These are phyloP conservation scores for Suncus etruscus DNA, from an alignment of 2,113 vertebrate species.

Conservation along the genomic window DNA sequence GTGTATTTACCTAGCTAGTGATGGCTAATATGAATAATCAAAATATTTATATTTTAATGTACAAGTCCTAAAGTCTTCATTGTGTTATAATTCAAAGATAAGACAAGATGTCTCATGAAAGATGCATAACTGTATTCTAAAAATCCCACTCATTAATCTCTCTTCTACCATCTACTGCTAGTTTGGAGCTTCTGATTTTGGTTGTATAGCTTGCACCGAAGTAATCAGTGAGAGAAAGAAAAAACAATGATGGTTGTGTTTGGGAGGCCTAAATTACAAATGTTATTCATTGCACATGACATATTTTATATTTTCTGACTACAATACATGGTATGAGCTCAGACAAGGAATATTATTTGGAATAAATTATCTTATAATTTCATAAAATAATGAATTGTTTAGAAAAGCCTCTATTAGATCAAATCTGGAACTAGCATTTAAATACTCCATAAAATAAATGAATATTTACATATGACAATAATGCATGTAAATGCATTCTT, in stretches of 20 bases:
- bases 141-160: neutral
- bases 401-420: neutral
- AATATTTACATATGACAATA: conserved; percentile 10
- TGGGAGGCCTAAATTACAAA: neutral
- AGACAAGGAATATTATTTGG: conserved; percentile 50
- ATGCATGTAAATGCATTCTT: conserved; percentile 28
- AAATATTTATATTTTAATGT: neutral
- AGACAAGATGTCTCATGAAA: neutral
- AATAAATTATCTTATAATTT: conserved; percentile 58
- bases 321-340: conserved; percentile 31
- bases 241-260: neutral
- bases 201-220: neutral
- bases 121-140: neutral
- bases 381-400: conserved; percentile 53
- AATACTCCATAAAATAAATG: conserved; percentile 40
- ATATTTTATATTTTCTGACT: conserved; percentile 42
- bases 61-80: neutral
- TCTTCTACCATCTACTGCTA: neutral
- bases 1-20: too few relatives aligned
- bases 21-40: too few relatives aligned
- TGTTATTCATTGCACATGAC: neutral
- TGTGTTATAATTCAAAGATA: neutral
- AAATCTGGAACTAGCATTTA: neutral
- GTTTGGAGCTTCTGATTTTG: conserved; percentile 12
- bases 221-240: neutral